Base-by-base conservation (phyloP, 1,140 invertebrate species). In the Polypedilum vanderplanki region DNA sequence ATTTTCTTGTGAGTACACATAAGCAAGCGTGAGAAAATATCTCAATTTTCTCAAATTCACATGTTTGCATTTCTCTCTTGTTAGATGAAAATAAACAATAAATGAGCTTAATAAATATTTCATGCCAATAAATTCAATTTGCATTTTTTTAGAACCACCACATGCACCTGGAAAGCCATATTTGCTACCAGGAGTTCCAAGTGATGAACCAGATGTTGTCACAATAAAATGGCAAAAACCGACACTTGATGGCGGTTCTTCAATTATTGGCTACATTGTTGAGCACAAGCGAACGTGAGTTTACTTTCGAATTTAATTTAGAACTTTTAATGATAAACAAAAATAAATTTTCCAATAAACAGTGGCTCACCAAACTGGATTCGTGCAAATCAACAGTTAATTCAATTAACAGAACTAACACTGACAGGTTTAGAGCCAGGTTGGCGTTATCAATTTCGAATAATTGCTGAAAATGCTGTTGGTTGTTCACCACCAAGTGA, bases 381-480 rank as follows among this genome's bases (percentile, higher is more conserved):
- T 7, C 86, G 90, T 76, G 90, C 92, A 1, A 88, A 90, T 8
- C 89, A 91, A 8, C 85, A 87, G 22, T 83, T 91, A 2, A 89
- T 93, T 5, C 82, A 84, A 4, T 85, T 87, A 40, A 88, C 90
- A 0, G 90, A 94, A 80, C 84, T 93, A 9, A 88, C 90, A 17
- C 84, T 95, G 17, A 89, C 88, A 76, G 91, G 92, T 33, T 85
- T 95, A 12, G 90, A 93, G 78, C 91, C 92, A 0, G 94, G 94
- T 75, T 93, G 92, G 86, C 87, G 91, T 67, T 97, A 97, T 81
- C 91, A 93, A 80, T 96, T 96, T 84, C 87, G 95, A 57, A 91
- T 97, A 0, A 90, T 89, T 74, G 94, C 96, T 0, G 88, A 96
- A 80, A 97, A 97, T 82, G 88, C 89, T 15, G 86, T 92, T 0